A percentile compares a stretch with the other conserved stretches of the same genome.
phyloP scores from a whole-genome alignment of 2,888 invertebrate species.

The Cantharis rustica region DNA sequence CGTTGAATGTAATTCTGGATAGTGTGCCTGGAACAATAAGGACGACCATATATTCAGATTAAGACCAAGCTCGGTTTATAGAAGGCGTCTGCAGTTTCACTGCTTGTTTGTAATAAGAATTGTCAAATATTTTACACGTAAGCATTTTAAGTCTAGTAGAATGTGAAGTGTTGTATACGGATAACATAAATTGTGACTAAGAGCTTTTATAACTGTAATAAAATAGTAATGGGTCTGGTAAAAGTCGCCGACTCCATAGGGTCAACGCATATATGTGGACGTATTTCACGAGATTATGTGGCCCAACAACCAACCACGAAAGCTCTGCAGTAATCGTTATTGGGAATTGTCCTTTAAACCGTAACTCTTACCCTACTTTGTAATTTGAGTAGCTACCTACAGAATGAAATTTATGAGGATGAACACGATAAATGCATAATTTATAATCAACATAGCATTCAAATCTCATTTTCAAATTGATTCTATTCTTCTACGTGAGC shows the following conservation, averaged over 20 bases:
- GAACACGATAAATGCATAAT: slow-evolving; percentile 17
- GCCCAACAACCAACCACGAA: slow-evolving; percentile 28
- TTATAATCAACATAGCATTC: slow-evolving; percentile 29
- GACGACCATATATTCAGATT: slow-evolving; percentile 55
- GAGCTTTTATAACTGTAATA: slow-evolving; percentile 53
- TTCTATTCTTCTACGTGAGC: slow-evolving; percentile 26
- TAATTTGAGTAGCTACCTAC: slow-evolving; percentile 27
- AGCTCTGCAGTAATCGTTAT: slow-evolving; percentile 30
- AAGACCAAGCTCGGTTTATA: slow-evolving; percentile 51
- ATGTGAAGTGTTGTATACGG: slow-evolving; percentile 49
- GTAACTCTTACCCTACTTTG: slow-evolving; percentile 25
- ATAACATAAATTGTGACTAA: slow-evolving; percentile 52
- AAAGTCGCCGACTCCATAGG: slow-evolving; percentile 42
- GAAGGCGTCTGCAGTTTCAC: slow-evolving; percentile 47
- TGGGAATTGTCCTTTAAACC: slow-evolving; percentile 27
- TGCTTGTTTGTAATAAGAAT: slow-evolving; percentile 52
- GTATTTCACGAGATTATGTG: slow-evolving; percentile 40
- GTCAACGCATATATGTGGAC: slow-evolving; percentile 40
- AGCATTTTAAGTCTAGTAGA: slow-evolving; percentile 50
- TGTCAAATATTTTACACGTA: slow-evolving; percentile 54
- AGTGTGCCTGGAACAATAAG: slow-evolving; percentile 51
- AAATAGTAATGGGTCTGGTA: slow-evolving; percentile 51
- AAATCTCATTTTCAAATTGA: slow-evolving; percentile 28
- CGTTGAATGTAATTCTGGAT: slow-evolving; percentile 44
- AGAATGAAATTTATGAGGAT: slow-evolving; percentile 21